These are phyloP conservation scores for Drosophila auraria DNA, from an alignment of 1,140 invertebrate species.

Conservation along the genomic window DNA sequence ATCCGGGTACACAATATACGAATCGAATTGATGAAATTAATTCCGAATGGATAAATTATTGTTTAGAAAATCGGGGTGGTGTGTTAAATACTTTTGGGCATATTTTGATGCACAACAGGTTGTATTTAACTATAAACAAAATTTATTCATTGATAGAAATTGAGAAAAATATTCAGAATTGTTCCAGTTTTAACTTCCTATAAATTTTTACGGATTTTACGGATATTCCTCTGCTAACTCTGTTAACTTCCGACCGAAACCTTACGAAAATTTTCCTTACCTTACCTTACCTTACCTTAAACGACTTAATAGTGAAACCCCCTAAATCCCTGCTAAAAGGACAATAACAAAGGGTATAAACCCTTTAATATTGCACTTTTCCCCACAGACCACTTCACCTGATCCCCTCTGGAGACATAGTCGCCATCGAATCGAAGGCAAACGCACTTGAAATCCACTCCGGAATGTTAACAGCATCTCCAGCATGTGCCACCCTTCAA, in stretches of 20 bases:
- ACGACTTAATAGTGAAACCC: no score
- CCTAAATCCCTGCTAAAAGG: not conserved
- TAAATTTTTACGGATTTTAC: no score
- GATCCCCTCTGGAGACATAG: conserved; percentile 11
- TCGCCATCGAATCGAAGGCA: conserved; percentile 4
- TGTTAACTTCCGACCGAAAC: no score
- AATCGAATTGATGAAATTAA: conserved; percentile 1
- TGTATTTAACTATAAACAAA: no score
- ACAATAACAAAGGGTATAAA: not conserved
- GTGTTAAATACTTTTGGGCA: no score
- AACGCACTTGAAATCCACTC: conserved; percentile 36
- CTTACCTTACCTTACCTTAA: no score
- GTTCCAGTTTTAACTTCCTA: no score
- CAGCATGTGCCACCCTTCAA: conserved; percentile 25
- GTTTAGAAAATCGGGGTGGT: not conserved
- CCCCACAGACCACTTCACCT: not conserved
- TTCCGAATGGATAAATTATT: not conserved
- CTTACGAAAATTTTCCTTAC: no score
- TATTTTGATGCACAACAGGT: no score
- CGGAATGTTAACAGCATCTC: conserved; percentile 33
- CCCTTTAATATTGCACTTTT: conserved; percentile 1
- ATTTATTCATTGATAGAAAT: no score
- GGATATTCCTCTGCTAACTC: no score
- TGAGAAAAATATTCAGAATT: no score
- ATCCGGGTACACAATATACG: not conserved